phyloP scores from a whole-genome alignment of 2,888 invertebrate genomes.

The Drosophila pseudotalamancana region DNA sequence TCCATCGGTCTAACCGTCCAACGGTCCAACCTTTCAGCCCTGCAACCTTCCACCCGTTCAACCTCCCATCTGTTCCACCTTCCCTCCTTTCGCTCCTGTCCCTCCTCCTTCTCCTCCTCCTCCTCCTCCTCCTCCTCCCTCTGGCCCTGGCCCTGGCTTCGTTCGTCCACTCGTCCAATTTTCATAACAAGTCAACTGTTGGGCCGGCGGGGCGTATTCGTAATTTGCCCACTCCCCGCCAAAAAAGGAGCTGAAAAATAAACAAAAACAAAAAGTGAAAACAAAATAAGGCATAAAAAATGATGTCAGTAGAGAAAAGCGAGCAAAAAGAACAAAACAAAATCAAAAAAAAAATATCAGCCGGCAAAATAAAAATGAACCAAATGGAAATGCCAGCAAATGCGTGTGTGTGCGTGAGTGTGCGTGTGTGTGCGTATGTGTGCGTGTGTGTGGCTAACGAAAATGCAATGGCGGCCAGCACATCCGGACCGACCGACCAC shows the following conservation, averaged over 20 bases:
- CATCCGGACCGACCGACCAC: slow-evolving; percentile 41
- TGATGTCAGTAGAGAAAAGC: slow-evolving; percentile 79
- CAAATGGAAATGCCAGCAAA: slow-evolving; percentile 41
- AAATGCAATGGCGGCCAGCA: slow-evolving; percentile 72
- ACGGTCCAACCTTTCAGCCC: no score
- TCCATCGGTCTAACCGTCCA: no score
- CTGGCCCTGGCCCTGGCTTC: no score
- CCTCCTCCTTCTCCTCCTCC: no score
- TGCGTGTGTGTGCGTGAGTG: slow-evolving; percentile 9
- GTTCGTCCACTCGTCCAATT: slow-evolving; percentile 30
- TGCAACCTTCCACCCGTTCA: no score
- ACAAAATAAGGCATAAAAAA: slow-evolving; percentile 70
- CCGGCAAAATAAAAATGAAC: slow-evolving; percentile 58
- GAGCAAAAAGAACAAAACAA: no score
- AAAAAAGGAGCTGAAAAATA: slow-evolving; percentile 50
- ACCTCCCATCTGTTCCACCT: no score
- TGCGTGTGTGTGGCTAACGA: slow-evolving; percentile 64
- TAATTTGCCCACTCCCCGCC: slow-evolving; percentile 47
- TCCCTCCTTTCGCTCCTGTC: no score
- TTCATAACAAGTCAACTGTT: slow-evolving; percentile 39
- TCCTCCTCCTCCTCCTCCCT: no score
- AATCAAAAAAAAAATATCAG: no score
- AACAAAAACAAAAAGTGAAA: slow-evolving; percentile 79
- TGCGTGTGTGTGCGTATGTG: neutral
- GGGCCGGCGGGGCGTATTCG: slow-evolving; percentile 49